Evolutionary conservation across 2,113 vertebrate species (phyloP).

Genomic region (Tetraodon nigroviridis): DNA sequence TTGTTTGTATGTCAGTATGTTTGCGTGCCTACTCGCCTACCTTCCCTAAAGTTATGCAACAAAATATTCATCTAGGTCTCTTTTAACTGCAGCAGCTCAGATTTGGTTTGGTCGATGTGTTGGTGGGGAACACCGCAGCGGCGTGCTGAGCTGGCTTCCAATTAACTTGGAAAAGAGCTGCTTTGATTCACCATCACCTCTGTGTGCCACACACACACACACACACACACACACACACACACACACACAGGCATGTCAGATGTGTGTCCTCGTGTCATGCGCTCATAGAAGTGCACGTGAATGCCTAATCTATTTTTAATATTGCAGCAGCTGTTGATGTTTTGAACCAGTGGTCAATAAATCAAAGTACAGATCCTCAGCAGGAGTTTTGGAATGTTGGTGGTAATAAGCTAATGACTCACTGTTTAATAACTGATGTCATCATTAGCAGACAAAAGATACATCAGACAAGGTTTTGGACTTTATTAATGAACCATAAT

Average conservation of each 20-base stretch:
- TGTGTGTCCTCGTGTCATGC: slow-evolving; percentile 4
- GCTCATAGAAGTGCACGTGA: neutral
- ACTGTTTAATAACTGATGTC: too few relatives aligned
- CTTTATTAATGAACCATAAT: too few relatives aligned
- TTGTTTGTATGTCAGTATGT: too few relatives aligned
- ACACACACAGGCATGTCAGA: slow-evolving; percentile 1
- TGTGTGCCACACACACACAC: neutral
- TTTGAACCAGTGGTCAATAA: too few relatives aligned
- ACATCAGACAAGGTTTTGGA: too few relatives aligned
- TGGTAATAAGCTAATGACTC: too few relatives aligned
- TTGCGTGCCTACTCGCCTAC: slow-evolving; percentile 15
- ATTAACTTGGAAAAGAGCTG: slow-evolving; percentile 38
- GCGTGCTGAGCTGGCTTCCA: slow-evolving; percentile 45
- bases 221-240: neutral
- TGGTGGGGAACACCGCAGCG: slow-evolving; percentile 29
- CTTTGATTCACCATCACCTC: slow-evolving; percentile 37
- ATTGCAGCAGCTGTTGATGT: too few relatives aligned
- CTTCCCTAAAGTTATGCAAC: slow-evolving; percentile 1
- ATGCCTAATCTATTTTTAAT: too few relatives aligned
- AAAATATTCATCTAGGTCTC: slow-evolving; percentile 22
- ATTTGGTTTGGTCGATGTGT: slow-evolving; percentile 24
- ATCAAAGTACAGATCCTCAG: too few relatives aligned
- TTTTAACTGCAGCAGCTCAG: slow-evolving; percentile 36
- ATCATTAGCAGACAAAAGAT: too few relatives aligned
- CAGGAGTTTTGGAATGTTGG: neutral